Evolutionary conservation across 2,797 vertebrate genomes (phyloP).

Genomic region (Cryptoblepharus egeriae): DNA sequence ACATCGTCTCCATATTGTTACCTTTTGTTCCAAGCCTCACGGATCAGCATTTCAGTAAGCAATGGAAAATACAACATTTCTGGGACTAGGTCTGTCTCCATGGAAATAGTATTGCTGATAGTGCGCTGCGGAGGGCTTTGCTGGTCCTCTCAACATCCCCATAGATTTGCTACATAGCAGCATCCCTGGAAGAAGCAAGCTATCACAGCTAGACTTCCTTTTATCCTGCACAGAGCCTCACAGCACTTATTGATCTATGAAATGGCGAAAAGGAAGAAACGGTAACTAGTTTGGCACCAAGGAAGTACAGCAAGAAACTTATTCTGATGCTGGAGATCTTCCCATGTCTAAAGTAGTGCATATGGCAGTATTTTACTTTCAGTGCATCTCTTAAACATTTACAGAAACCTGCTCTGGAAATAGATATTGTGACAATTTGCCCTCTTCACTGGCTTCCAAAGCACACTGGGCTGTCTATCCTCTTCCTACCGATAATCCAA

Average conservation of each 20-base stretch:
- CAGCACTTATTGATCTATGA: neutral
- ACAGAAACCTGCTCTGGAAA: too few species aligned
- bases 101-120: neutral
- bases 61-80: neutral
- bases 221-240: neutral
- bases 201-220: neutral
- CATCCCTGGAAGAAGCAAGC: neutral
- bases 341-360: too few species aligned
- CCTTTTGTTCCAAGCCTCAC: neutral
- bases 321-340: neutral
- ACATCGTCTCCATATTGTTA: neutral
- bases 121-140: neutral
- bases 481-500: too few species aligned
- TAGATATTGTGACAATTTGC: too few species aligned
- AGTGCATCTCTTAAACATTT: too few species aligned
- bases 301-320: neutral
- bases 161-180: neutral
- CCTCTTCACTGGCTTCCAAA: too few species aligned
- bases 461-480: too few species aligned
- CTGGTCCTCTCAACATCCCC: neutral
- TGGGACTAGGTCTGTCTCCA: neutral
- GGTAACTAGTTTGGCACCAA: neutral
- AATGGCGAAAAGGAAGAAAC: neutral
- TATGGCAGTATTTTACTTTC: too few species aligned
- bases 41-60: neutral